These are phyloP conservation scores for Artemia sinica DNA, from an alignment of 2,888 invertebrate species.

Conservation along the genomic window DNA sequence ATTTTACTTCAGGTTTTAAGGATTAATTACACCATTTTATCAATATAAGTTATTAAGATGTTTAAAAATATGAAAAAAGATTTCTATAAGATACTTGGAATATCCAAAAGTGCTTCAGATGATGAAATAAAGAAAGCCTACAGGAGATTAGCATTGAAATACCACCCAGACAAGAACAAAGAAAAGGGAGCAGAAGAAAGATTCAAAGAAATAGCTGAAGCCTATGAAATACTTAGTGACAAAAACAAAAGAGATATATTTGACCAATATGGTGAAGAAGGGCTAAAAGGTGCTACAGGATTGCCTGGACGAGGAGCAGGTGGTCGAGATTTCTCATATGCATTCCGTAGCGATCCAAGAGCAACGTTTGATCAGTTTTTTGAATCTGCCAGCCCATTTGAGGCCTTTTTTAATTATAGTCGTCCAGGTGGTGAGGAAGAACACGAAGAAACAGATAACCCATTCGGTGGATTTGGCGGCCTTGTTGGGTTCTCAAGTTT, in stretches of 20 bases:
- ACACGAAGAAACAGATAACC: too few species aligned
- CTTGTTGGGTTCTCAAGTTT: too few species aligned
- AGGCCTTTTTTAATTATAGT: constrained; percentile 62
- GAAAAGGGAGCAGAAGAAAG: constrained; percentile 80
- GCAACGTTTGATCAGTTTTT: constrained; percentile 97
- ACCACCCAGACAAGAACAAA: constrained; percentile 62
- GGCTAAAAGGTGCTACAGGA: constrained; percentile 53
- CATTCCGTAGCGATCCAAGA: constrained; percentile 83
- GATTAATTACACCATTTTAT: too few species aligned
- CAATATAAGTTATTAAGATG: too few species aligned
- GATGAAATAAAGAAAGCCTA: too few species aligned
- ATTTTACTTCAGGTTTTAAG: too few species aligned
- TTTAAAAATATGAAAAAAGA: too few species aligned
- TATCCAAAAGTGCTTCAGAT: too few species aligned
- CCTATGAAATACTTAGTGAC: constrained; percentile 91
- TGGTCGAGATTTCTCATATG: constrained; percentile 53
- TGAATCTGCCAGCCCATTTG: constrained; percentile 85
- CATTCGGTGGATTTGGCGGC: too few species aligned
- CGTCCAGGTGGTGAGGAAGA: constrained; percentile 29
- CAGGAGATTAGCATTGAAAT: too few species aligned
- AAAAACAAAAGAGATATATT: constrained; percentile 88
- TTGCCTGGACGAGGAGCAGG: constrained; percentile 36
- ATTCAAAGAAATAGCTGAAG: constrained; percentile 93
- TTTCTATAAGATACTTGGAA: too few species aligned
- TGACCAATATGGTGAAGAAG: constrained; percentile 81